A percentile compares a stretch with the other conserved stretches of the same genome.
These are phyloP conservation scores for Schizopygopsis pylzovi DNA, from an alignment of 2,797 vertebrate species.

Conservation along the genomic window DNA sequence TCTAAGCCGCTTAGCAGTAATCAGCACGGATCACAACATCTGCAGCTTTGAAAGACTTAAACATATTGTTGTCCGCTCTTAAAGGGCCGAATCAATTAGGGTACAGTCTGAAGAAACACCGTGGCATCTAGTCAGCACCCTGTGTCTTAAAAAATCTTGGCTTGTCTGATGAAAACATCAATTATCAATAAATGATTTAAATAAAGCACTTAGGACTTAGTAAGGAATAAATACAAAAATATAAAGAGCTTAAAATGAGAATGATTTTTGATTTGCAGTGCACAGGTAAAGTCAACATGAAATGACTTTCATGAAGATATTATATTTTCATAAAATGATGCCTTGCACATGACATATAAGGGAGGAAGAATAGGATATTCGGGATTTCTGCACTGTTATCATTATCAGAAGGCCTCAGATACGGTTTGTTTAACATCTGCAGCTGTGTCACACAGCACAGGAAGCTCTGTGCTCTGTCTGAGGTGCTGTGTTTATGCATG, in stretches of 20 bases:
- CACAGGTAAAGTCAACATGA: slow-evolving; percentile 2
- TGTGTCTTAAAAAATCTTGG: neutral
- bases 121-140: neutral
- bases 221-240: slow-evolving; percentile 5
- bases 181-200: neutral
- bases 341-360: neutral
- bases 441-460: slow-evolving; percentile 22
- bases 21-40: slow-evolving; percentile 71
- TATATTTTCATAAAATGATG: neutral
- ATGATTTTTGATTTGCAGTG: slow-evolving; percentile 10
- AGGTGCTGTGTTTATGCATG: slow-evolving; percentile 21
- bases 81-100: slow-evolving; percentile 60
- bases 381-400: slow-evolving; percentile 5
- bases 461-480: slow-evolving; percentile 36
- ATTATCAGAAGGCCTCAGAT: slow-evolving; percentile 2
- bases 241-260: slow-evolving; percentile 24
- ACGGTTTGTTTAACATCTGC: slow-evolving; percentile 34
- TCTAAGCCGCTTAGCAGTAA: slow-evolving; percentile 77
- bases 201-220: slow-evolving; percentile 1
- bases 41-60: slow-evolving; percentile 64
- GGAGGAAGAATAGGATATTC: neutral
- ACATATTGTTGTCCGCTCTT: slow-evolving; percentile 63
- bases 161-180: neutral
- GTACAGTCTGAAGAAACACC: slow-evolving; percentile 28
- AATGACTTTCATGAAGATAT: neutral